Base-by-base conservation (phyloP, 2,113 vertebrate species). In the Festucalex cinctus region DNA sequence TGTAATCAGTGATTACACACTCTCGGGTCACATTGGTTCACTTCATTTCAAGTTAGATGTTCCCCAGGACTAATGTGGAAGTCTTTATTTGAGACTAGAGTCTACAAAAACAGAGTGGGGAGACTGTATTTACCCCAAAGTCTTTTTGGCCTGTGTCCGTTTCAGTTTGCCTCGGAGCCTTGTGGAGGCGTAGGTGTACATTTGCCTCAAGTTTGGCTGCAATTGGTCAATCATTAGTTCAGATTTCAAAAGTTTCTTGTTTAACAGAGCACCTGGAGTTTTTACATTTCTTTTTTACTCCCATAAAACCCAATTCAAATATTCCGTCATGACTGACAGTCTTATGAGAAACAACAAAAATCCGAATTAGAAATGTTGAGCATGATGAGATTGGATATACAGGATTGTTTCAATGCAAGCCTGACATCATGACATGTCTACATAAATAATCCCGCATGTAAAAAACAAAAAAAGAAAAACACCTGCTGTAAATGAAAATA, bases 1-100 rank as follows among this genome's bases (percentile, higher is more conserved):
- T 75, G 72, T 81, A 86, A 85, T 84, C 88, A 78, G 54, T 80
- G 77, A 83, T 86, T 83, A 78, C 79, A 66, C 66, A 67, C 65
- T 69, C 77, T 76, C 58, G 64, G 81, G 83, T 83, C 73, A 77
- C 69, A 68, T 67, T 39, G 59, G 68, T 79, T 77, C 79, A 71
- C 73, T 88, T 81, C 66, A 74, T 85, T 82, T 75, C 57, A 83
- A 82, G 76, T 79, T 70, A 69, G 83, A 83, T 77, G 77, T 86
- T 88, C 43, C 62, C 17, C 65, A 71, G 70, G 69, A 78, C 78
- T 86, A 82, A 86, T 87, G 74, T 74, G 71, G 81, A 83, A 62
- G 66, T 69, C 74, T 86, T 86, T 87, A 78, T 85, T 72, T 76
- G 77, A 63, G 70, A 65, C 80, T 51, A 66, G 76, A 68, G 72